Conservation (phyloP, 2,888 invertebrate species). For the Melangyna quadrimaculata region DNA sequence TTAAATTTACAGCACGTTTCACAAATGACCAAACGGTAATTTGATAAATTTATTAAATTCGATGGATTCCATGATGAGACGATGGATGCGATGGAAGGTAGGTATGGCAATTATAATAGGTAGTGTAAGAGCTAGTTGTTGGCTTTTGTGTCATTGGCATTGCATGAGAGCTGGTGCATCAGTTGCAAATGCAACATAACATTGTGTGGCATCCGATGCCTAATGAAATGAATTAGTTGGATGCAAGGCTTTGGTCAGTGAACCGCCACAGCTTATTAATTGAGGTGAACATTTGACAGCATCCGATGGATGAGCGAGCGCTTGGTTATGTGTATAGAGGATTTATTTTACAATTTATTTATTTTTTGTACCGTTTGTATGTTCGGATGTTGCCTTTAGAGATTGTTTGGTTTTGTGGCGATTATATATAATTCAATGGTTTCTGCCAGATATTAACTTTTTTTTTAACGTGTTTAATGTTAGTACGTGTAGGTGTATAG, state of each 20-base stretch:
- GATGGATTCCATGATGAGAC: slow-evolving; percentile 50
- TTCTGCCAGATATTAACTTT: slow-evolving; percentile 31
- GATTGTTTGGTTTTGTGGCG: slow-evolving; percentile 42
- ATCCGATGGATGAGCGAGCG: slow-evolving; percentile 41
- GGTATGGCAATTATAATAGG: neutral
- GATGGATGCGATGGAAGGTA: neutral
- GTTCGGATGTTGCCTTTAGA: neutral
- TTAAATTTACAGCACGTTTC: slow-evolving; percentile 74
- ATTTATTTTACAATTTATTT: slow-evolving; percentile 22
- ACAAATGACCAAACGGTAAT: slow-evolving; percentile 72
- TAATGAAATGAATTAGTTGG: slow-evolving; percentile 72
- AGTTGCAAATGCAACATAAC: slow-evolving; percentile 39
- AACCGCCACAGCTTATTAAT: slow-evolving; percentile 71
- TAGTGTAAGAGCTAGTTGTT: slow-evolving; percentile 13
- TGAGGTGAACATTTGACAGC: slow-evolving; percentile 69
- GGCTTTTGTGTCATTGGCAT: slow-evolving; percentile 45
- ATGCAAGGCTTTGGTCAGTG: slow-evolving; percentile 67
- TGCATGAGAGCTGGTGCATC: slow-evolving; percentile 18
- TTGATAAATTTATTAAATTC: slow-evolving; percentile 74
- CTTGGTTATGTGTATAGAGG: neutral
- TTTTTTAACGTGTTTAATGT: neutral
- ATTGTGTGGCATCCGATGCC: slow-evolving; percentile 59
- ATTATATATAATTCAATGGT: slow-evolving; percentile 65
- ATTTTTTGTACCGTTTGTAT: neutral
- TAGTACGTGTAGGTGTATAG: neutral